Evolutionary conservation across 2,888 invertebrate species (phyloP), one percentile per base, ranked within the genome.

Genomic region (Euplexia lucipara): DNA sequence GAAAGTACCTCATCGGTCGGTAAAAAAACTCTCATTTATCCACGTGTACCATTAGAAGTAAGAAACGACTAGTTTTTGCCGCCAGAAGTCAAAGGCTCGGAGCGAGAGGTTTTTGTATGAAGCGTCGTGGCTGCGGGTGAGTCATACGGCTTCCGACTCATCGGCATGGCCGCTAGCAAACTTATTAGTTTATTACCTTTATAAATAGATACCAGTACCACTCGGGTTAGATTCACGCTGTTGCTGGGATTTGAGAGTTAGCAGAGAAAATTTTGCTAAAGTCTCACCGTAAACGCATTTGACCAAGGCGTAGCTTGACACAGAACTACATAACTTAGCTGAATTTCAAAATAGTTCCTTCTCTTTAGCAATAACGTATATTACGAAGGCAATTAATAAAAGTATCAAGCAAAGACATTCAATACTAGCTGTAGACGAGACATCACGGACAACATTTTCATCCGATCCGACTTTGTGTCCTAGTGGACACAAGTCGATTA

Each of bases 181-280:
- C 51, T 63, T 65, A 77, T 72, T 68, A 65, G 45, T 59, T 72
- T 77, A 72, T 68, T 62, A 63, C 37, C 60, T 66, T 80, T 78
- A 60, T 67, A 68, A 61, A 78, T 77, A 68, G 63, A 69, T 54
- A 58, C 41, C 20, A 32, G 66, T 54, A 58, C 41, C 20, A 32
- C 26, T 34, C 10, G 48, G 32, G 18, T 45, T 60, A 59, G 63
- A 45, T 75, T 63, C 49, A 63, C 45, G 32, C 14, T 45, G 26
- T 34, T 7, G 12, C 30, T 22, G 16, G 14, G 26, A 26, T 16
- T 45, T 12, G 14, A 37, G 47, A 8, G 22, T 57, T n/a, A 30
- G 39, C 16, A 30, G 39, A 35, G 32, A n/a, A n/a, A n/a, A n/a
- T n/a, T n/a, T n/a, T n/a, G n/a, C n/a, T n/a, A n/a, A n/a, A n/a